phyloP scores from a whole-genome alignment of 2,888 invertebrate genomes.

The Erebia palarica region DNA sequence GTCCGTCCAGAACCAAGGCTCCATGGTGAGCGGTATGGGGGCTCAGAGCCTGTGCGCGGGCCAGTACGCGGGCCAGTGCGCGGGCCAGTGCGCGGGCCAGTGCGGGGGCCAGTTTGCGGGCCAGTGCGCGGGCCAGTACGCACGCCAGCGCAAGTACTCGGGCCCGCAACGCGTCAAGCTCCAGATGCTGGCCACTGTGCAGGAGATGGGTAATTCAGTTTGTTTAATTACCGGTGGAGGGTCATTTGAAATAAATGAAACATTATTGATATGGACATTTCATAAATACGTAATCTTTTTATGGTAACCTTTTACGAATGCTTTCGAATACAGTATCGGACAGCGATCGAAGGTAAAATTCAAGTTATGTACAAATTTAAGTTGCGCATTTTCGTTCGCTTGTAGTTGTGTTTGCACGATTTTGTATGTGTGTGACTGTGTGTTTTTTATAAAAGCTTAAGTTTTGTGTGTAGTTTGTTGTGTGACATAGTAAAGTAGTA shows the following conservation, averaged over 20 bases:
- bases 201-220: conserved; percentile 87
- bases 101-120: conserved; percentile 58
- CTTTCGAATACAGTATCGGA: neutral
- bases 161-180: conserved; percentile 78
- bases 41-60: neutral
- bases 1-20: conserved; percentile 16
- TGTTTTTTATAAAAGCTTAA: conserved; percentile 14
- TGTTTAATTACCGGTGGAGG: conserved; percentile 44
- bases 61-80: conserved; percentile 39
- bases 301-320: no score
- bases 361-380: neutral
- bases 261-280: neutral
- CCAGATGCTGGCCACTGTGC: conserved; percentile 85
- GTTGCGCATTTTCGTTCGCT: conserved; percentile 13
- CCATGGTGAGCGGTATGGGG: conserved; percentile 16
- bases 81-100: conserved; percentile 55
- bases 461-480: conserved; percentile 1
- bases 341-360: neutral
- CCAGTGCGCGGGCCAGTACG: conserved; percentile 50
- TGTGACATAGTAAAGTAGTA: conserved; percentile 2
- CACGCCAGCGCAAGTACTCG: conserved; percentile 80
- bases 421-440: conserved; percentile 26
- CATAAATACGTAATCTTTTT: no score
- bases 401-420: conserved; percentile 24
- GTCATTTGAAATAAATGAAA: neutral